Evolutionary conservation across 2,888 invertebrate genomes (phyloP).

Genomic region (Dimorphilus gyrociliatus): DNA sequence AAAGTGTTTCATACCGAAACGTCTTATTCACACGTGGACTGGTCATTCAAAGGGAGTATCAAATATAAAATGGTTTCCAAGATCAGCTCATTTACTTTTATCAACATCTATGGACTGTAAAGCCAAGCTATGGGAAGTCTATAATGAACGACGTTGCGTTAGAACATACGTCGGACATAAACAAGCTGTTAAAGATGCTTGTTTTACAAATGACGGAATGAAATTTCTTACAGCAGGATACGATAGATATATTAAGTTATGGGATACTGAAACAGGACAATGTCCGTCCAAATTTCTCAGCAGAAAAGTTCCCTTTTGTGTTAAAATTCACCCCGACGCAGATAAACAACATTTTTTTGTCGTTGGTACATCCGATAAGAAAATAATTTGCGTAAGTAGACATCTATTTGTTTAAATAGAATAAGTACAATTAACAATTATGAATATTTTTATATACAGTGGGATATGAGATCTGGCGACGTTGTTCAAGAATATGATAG

Average conservation of each 20-base stretch:
- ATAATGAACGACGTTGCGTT: conserved; percentile 76
- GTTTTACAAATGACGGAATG: conserved; percentile 81
- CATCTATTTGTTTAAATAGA: neutral
- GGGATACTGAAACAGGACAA: conserved; percentile 88
- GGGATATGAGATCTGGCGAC: conserved; percentile 87
- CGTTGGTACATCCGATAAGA: conserved; percentile 95
- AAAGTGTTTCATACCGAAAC: conserved; percentile 86
- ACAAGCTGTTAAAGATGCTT: conserved; percentile 86
- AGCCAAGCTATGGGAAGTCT: conserved; percentile 96
- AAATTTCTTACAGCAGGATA: conserved; percentile 86
- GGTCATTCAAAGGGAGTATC: conserved; percentile 94
- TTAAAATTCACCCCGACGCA: conserved; percentile 90
- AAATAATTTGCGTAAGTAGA: conserved; percentile 81
- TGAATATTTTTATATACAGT: conserved; percentile 45
- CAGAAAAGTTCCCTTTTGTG: conserved; percentile 90
- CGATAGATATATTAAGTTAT: conserved; percentile 88
- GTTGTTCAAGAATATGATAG: conserved; percentile 95
- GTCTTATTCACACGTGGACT: conserved; percentile 85
- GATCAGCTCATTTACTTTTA: conserved; percentile 77
- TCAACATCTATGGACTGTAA: conserved; percentile 93
- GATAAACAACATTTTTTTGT: conserved; percentile 95
- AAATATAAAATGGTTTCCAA: conserved; percentile 82
- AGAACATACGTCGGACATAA: conserved; percentile 89
- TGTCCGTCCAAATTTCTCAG: conserved; percentile 57
- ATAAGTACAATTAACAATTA: neutral